Base-by-base conservation (phyloP, 2,797 vertebrate species). In the Nasua narica region DNA sequence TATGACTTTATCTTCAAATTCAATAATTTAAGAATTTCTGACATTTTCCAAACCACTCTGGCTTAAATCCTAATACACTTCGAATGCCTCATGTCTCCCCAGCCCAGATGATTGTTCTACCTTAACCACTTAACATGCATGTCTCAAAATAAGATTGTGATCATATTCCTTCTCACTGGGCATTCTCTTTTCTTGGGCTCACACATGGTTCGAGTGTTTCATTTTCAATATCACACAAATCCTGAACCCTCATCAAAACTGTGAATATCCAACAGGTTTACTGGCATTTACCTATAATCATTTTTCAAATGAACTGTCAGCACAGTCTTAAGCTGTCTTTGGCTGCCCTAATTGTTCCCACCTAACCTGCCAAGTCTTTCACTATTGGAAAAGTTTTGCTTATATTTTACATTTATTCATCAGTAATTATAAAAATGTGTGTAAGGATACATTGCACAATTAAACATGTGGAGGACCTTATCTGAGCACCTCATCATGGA, bases 241-340 rank as follows among this genome's bases (percentile, higher is more conserved):
- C 13, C 74, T 97, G 93, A 98, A 96, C 43, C 84, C 94, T 98
- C 98, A 98, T 98, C 97, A 98, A 98, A 98, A 98, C 97, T 98
- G 98, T 97, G 98, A 98, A 98, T 97, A 97, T 97, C 96, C 98
- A 97, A 98, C 98, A 98, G 96, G 87, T 82, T 98, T 97, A 97
- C 98, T 98, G 96, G 97, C 88, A 96, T 98, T 98, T 98, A 94
- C 90, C 98, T 98, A 95, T 97, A 98, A 96, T 98, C 97, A 98
- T 98, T 98, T 98, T 97, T 96, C 97, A 98, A 98, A 98, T 98
- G 98, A 98, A 98, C 97, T 98, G 97, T 98, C 98, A 98, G 98
- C 98, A 98, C 94, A 91, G 97, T 97, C 98, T 98, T 98, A 98
- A 98, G 98, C 98, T 98, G 91, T 97, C 52, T 98, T 98, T 98